These are phyloP conservation scores for Hipparchia semele DNA, from an alignment of 2,888 invertebrate species.

Conservation along the genomic window DNA sequence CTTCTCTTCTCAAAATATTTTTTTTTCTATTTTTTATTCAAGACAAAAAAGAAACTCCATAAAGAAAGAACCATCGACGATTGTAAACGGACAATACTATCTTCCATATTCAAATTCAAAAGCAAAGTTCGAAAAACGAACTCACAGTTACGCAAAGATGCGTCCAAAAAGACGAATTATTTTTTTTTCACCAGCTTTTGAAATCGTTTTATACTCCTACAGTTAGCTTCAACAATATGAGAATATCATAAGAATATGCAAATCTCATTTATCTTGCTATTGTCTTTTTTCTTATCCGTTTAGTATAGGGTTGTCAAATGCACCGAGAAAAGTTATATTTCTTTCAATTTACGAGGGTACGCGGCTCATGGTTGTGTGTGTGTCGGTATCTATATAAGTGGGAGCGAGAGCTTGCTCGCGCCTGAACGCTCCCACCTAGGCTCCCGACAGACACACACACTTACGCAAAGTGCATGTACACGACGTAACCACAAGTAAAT, in stretches of 20 bases:
- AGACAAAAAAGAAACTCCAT: background rate
- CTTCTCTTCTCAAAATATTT: too few relatives aligned
- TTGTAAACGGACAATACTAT: conserved; percentile 11
- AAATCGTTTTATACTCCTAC: conserved; percentile 56
- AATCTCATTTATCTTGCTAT: conserved; percentile 69
- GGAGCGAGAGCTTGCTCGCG: too few relatives aligned
- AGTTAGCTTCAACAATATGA: conserved; percentile 60
- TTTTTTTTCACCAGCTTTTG: conserved; percentile 42
- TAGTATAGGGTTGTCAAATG: conserved; percentile 21
- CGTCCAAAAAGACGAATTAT: conserved; percentile 60
- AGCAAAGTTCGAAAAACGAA: conserved; percentile 61
- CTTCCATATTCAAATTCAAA: conserved; percentile 28
- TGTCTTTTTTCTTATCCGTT: conserved; percentile 48
- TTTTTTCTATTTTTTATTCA: background rate
- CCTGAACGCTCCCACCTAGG: too few relatives aligned
- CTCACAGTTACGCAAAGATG: conserved; percentile 69
- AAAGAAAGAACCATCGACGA: background rate
- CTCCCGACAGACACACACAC: too few relatives aligned
- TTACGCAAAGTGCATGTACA: too few relatives aligned
- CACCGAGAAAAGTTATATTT: background rate
- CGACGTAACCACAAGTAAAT: too few relatives aligned
- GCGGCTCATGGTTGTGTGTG: too few relatives aligned
- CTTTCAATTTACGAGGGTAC: too few relatives aligned
- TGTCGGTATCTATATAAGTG: too few relatives aligned
- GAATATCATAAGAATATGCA: conserved; percentile 78